Percentiles rank a stretch among this genome's conserved stretches.
Evolutionary conservation across 2,113 vertebrate genomes (phyloP).

Genomic region (Piaya cayana): DNA sequence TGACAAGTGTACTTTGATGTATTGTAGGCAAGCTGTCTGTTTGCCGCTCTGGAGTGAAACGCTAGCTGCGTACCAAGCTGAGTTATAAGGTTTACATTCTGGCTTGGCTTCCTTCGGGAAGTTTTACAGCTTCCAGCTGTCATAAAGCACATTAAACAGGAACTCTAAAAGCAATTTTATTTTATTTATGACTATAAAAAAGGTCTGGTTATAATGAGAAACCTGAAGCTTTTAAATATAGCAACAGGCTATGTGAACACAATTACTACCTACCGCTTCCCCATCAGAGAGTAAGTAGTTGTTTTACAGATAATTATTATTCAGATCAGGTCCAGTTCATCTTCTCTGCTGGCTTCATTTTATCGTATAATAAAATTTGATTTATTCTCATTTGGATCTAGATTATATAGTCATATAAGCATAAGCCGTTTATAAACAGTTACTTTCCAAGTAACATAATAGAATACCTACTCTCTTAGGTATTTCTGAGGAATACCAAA

Average conservation of each 20-base stretch:
- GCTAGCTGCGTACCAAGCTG: accelerated
- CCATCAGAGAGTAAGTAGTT: background rate
- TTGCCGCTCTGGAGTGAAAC: background rate
- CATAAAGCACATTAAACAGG: background rate
- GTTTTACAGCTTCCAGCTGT: slow-evolving; percentile 23
- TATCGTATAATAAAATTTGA: slow-evolving; percentile 34
- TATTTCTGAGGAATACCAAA: slow-evolving; percentile 1
- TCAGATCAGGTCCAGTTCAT: background rate
- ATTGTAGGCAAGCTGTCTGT: background rate
- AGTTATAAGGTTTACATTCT: background rate
- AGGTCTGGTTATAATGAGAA: background rate
- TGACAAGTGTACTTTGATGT: background rate
- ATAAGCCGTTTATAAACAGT: slow-evolving; percentile 28
- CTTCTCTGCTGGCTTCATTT: background rate
- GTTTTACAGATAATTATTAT: slow-evolving; percentile 16
- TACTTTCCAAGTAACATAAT: slow-evolving; percentile 17
- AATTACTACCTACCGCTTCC: background rate
- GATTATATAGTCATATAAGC: slow-evolving; percentile 3
- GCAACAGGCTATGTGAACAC: background rate
- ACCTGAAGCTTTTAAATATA: background rate
- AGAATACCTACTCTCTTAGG: background rate
- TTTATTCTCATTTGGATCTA: slow-evolving; percentile 43
- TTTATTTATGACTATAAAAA: slow-evolving; percentile 1
- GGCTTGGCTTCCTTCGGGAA: background rate
- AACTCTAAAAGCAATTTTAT: slow-evolving; percentile 9